Percentiles rank a stretch among this genome's conserved stretches.
Evolutionary conservation across 2,113 vertebrate genomes (phyloP).

Genomic region (Sinocyclocheilus grahami): DNA sequence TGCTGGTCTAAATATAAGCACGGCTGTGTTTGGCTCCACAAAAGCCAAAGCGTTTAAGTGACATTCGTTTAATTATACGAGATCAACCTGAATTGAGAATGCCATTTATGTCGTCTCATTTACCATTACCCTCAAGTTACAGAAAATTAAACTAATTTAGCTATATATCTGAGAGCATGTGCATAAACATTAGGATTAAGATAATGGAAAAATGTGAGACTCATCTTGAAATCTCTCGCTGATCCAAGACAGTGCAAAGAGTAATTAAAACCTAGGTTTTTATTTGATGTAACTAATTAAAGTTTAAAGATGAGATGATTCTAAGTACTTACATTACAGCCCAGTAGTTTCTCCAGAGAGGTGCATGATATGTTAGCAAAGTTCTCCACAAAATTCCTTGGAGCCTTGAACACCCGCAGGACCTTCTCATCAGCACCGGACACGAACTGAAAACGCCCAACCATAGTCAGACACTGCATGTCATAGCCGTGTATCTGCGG

Average conservation of each 20-base stretch:
- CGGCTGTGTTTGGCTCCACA: not conserved
- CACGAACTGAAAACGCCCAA: conserved; percentile 89
- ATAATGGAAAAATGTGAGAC: conserved; percentile 11
- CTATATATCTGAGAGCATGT: not conserved
- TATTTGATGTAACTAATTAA: conserved; percentile 30
- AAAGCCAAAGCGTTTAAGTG: not conserved
- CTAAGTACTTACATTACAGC: conserved; percentile 77
- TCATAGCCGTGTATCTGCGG: conserved; percentile 96
- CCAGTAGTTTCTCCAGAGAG: conserved; percentile 76
- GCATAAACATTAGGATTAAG: conserved; percentile 26
- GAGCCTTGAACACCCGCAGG: conserved; percentile 90
- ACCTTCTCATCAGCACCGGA: conserved; percentile 97
- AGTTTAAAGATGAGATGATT: conserved; percentile 33
- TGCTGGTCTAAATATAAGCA: not conserved
- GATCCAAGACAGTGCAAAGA: not conserved
- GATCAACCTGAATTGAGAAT: not conserved
- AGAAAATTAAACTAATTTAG: not conserved
- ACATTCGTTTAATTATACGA: not conserved
- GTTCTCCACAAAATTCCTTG: conserved; percentile 92
- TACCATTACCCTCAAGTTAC: conserved; percentile 10
- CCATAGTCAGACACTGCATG: conserved; percentile 88
- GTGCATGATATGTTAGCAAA: conserved; percentile 85
- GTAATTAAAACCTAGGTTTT: conserved; percentile 27
- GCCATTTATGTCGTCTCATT: not conserved
- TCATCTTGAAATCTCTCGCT: conserved; percentile 14